phyloP scores from a whole-genome alignment of 2,113 vertebrate genomes.

The Neogobius melanostomus region DNA sequence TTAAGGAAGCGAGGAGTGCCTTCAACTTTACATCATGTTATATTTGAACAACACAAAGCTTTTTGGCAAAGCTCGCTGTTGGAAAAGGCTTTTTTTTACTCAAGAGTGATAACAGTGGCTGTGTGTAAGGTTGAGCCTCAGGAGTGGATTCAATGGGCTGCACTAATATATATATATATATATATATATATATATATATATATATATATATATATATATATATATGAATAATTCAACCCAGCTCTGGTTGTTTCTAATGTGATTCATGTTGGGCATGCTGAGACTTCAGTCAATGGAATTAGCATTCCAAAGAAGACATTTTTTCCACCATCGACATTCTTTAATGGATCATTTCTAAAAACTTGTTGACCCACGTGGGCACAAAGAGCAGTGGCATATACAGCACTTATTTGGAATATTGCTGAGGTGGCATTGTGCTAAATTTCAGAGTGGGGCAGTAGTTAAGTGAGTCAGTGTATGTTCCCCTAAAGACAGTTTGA shows the following conservation, averaged over 20 bases:
- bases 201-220: not conserved
- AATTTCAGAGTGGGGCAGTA: not conserved
- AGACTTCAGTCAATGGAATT: conserved; percentile 59
- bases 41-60: too few relatives aligned
- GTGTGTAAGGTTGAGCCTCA: not conserved
- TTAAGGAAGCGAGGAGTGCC: too few relatives aligned
- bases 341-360: conserved; percentile 51
- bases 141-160: conserved; percentile 34
- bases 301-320: conserved; percentile 56
- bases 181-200: too few relatives aligned
- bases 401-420: conserved; percentile 16
- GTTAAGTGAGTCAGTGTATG: not conserved
- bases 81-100: too few relatives aligned
- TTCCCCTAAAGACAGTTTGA: not conserved
- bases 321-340: conserved; percentile 22
- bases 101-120: conserved; percentile 1
- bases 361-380: conserved; percentile 41
- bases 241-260: conserved; percentile 57
- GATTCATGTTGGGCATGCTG: conserved; percentile 56
- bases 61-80: too few relatives aligned
- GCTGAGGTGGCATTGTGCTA: conserved; percentile 5
- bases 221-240: conserved; percentile 56
- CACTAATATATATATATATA: too few relatives aligned
- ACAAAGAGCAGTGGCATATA: conserved; percentile 6
- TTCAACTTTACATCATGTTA: too few relatives aligned